Evolutionary conservation across 1,140 invertebrate genomes (phyloP).

Genomic region (Calosoma granatense): DNA sequence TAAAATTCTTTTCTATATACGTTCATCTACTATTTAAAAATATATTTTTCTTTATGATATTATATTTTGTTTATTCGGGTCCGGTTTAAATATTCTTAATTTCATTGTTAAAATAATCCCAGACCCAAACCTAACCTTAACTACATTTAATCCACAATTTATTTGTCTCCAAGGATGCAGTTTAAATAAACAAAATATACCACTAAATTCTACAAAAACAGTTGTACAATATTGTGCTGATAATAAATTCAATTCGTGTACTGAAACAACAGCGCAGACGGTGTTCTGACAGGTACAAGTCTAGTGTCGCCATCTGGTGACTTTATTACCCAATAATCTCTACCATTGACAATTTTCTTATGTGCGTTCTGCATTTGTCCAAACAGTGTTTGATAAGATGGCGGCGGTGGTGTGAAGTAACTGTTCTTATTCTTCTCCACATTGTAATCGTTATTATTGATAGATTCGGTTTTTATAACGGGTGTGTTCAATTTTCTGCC

Average conservation of each 20-base stretch:
- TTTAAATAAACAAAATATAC: too few species aligned
- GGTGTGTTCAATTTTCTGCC: slow-evolving; percentile 2
- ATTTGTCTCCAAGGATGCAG: too few species aligned
- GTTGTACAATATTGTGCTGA: too few species aligned
- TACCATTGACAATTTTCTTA: slow-evolving; percentile 55
- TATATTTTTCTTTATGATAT: too few species aligned
- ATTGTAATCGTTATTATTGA: slow-evolving; percentile 15
- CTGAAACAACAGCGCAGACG: slow-evolving; percentile 62
- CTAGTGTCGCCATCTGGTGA: slow-evolving; percentile 45
- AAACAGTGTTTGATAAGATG: slow-evolving; percentile 44
- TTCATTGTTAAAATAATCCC: too few species aligned
- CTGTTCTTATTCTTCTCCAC: neutral
- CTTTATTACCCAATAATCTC: slow-evolving; percentile 58
- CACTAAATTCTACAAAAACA: too few species aligned
- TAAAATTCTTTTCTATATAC: too few species aligned
- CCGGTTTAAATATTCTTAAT: too few species aligned
- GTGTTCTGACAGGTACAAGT: slow-evolving; percentile 56
- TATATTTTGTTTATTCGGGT: too few species aligned
- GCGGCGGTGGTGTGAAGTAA: slow-evolving; percentile 37
- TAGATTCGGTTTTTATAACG: slow-evolving; percentile 4
- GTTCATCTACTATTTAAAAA: too few species aligned
- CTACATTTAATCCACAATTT: too few species aligned
- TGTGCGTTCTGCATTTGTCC: slow-evolving; percentile 37
- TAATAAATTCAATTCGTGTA: slow-evolving; percentile 34
- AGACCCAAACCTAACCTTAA: too few species aligned